phyloP scores from a whole-genome alignment of 2,113 vertebrate species.

The Sminthopsis crassicaudata region DNA sequence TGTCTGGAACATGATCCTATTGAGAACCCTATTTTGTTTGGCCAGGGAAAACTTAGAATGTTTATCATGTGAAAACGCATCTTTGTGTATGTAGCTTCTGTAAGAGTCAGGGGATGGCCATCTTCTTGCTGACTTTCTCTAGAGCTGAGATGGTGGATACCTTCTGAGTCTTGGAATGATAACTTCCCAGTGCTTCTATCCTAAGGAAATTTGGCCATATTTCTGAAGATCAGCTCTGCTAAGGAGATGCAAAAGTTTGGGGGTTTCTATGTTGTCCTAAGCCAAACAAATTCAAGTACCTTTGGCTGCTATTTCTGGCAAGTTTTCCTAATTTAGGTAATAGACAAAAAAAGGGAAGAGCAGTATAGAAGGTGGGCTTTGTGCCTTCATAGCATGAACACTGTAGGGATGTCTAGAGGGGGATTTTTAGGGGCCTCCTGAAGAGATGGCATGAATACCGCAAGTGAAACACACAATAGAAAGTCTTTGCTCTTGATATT shows the following conservation, averaged over 20 bases:
- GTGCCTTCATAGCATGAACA: fast-evolving
- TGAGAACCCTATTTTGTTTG: background rate
- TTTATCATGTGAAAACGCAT: background rate
- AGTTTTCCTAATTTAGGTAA: background rate
- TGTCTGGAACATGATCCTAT: background rate
- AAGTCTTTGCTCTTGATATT: background rate
- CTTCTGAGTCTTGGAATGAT: background rate
- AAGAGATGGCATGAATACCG: background rate
- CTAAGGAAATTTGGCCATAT: background rate
- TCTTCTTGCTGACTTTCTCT: background rate
- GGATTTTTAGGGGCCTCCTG: background rate
- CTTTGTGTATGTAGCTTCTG: background rate
- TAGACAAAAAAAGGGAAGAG: background rate
- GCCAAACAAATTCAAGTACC: background rate
- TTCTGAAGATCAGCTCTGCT: background rate
- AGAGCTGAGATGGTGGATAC: background rate
- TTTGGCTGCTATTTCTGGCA: background rate
- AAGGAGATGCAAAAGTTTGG: background rate
- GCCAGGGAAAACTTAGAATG: background rate
- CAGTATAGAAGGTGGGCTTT: background rate
- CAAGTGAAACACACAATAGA: background rate
- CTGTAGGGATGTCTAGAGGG: background rate
- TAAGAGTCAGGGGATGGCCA: background rate
- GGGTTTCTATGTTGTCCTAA: constrained; percentile 1
- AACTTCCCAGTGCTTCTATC: background rate